Evolutionary conservation across 2,113 vertebrate genomes (phyloP).

Genomic region (Hiodon alosoides): DNA sequence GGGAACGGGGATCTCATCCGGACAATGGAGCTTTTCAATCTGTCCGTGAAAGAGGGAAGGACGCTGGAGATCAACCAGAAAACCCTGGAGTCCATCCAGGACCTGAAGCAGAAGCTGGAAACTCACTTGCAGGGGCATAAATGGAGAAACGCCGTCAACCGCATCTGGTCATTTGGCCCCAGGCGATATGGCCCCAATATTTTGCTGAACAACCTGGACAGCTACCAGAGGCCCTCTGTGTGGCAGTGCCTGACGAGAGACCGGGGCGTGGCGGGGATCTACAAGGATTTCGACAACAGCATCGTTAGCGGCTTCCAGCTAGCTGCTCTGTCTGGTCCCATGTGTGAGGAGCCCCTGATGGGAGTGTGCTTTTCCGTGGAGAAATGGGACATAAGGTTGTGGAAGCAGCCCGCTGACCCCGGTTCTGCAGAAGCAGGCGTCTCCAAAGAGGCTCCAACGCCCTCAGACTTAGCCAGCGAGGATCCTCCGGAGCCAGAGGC

Average conservation of each 20-base stretch:
- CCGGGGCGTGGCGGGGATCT: slow-evolving; percentile 41
- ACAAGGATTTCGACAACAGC: slow-evolving; percentile 84
- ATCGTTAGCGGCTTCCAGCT: slow-evolving; percentile 91
- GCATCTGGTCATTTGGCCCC: slow-evolving; percentile 91
- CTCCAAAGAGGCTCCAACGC: background rate
- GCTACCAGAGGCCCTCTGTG: slow-evolving; percentile 69
- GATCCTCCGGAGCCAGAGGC: background rate
- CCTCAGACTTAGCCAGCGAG: background rate
- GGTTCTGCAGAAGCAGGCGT: slow-evolving; percentile 34
- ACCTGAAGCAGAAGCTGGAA: slow-evolving; percentile 74
- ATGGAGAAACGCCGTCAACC: slow-evolving; percentile 82
- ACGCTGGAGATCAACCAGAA: slow-evolving; percentile 61
- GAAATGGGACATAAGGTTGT: slow-evolving; percentile 73
- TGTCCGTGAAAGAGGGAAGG: slow-evolving; percentile 74
- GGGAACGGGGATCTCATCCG: slow-evolving; percentile 77
- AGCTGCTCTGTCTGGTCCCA: slow-evolving; percentile 82
- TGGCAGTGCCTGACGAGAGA: slow-evolving; percentile 73
- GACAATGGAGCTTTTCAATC: slow-evolving; percentile 77
- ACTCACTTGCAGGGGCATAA: slow-evolving; percentile 74
- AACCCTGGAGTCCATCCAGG: slow-evolving; percentile 68
- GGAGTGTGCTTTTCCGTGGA: slow-evolving; percentile 90
- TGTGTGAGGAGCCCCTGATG: slow-evolving; percentile 98
- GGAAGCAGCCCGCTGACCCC: slow-evolving; percentile 28
- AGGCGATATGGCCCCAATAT: slow-evolving; percentile 92
- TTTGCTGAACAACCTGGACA: slow-evolving; percentile 72